A percentile compares a stretch with the other conserved stretches of the same genome.
These are phyloP conservation scores for Rhinolophus sinicus DNA, from an alignment of 2,113 vertebrate species.

Conservation along the genomic window DNA sequence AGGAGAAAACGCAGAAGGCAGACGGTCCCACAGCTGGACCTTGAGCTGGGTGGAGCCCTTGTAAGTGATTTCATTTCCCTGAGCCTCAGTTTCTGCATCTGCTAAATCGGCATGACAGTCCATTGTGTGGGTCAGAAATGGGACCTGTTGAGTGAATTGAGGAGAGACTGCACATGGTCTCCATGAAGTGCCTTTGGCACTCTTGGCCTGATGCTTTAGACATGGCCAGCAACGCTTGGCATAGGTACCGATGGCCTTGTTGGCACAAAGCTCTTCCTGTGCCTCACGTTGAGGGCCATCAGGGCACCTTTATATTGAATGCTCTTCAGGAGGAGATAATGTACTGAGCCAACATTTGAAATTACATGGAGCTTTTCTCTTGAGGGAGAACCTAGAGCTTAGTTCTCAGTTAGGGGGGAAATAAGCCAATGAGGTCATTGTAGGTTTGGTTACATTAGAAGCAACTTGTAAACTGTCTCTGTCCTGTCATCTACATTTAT, in stretches of 20 bases:
- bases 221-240: neutral
- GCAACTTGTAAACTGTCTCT: neutral
- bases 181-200: neutral
- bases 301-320: neutral
- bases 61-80: neutral
- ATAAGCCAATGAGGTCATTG: neutral
- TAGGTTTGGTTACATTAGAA: neutral
- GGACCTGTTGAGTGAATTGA: neutral
- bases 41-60: neutral
- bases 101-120: neutral
- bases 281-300: neutral
- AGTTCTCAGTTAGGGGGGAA: neutral
- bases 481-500: rapidly evolving
- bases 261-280: neutral
- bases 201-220: neutral
- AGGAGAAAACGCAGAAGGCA: neutral
- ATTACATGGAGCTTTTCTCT: neutral
- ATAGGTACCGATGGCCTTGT: rapidly evolving
- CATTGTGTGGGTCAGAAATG: neutral
- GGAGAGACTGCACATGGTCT: neutral
- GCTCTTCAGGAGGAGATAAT: neutral
- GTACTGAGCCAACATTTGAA: neutral
- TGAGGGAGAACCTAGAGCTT: neutral
- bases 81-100: neutral
- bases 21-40: neutral